Evolutionary conservation across 2,888 invertebrate species (phyloP).

Genomic region (Agriopis aurantiaria): DNA sequence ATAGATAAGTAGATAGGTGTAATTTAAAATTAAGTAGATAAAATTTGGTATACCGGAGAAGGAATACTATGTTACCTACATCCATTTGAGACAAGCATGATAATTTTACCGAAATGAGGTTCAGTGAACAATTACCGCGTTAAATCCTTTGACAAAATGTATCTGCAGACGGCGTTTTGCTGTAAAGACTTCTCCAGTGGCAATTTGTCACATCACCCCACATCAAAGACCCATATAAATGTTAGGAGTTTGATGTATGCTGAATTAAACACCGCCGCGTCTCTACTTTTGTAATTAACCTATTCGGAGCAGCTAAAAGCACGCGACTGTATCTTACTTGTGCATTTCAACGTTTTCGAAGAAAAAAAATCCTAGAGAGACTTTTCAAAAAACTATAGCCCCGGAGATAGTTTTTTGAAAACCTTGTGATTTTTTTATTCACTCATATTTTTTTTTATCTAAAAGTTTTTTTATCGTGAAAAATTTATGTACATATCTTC

Average conservation of each 20-base stretch:
- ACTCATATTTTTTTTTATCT: no score
- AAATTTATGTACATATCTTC: no score
- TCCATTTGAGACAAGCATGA: neutral
- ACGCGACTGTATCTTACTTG: no score
- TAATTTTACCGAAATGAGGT: constrained; percentile 22
- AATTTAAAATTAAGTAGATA: neutral
- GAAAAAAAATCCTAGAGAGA: no score
- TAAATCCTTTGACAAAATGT: constrained; percentile 37
- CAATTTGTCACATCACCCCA: constrained; percentile 73
- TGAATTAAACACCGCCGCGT: constrained; percentile 22
- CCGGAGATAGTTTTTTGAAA: no score
- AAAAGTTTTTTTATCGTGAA: no score
- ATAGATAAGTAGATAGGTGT: neutral
- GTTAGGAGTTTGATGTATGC: constrained; percentile 50
- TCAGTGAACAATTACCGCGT: constrained; percentile 43
- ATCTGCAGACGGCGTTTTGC: constrained; percentile 28
- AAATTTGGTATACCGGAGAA: neutral
- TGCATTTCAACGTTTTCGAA: no score
- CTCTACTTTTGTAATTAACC: constrained; percentile 19
- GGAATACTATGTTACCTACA: neutral
- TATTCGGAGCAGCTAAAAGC: neutral
- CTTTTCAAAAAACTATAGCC: no score
- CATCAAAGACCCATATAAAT: constrained; percentile 67
- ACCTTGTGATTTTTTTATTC: no score
- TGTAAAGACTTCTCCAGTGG: constrained; percentile 45